A percentile compares a stretch with the other conserved stretches of the same genome.
phyloP scores from a whole-genome alignment of 2,888 invertebrate genomes.

The Agrochola lota region DNA sequence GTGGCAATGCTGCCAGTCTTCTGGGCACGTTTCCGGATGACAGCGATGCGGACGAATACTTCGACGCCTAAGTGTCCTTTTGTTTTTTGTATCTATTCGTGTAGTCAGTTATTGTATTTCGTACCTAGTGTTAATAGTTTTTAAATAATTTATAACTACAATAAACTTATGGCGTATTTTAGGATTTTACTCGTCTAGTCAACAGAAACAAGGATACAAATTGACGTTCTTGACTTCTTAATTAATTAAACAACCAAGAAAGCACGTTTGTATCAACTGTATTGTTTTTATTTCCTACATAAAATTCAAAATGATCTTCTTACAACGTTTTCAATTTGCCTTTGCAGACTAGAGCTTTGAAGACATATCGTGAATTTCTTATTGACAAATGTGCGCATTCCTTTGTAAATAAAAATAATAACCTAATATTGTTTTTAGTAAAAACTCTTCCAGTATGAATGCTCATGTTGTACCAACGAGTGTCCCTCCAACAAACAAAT shows the following conservation, averaged over 20 bases:
- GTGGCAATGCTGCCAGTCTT: too few relatives aligned
- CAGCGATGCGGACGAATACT: too few relatives aligned
- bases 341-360: constrained; percentile 6
- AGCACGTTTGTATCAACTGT: constrained; percentile 2
- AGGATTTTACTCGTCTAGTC: neutral
- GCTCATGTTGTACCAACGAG: constrained; percentile 35
- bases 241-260: constrained; percentile 6
- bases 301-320: too few relatives aligned
- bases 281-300: neutral
- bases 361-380: constrained; percentile 18
- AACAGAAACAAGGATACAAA: neutral
- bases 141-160: too few relatives aligned
- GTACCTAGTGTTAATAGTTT: too few relatives aligned
- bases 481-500: constrained; percentile 45
- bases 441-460: constrained; percentile 24
- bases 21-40: too few relatives aligned
- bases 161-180: neutral
- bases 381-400: constrained; percentile 30
- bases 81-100: too few relatives aligned
- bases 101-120: too few relatives aligned
- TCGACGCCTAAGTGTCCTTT: too few relatives aligned
- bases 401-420: constrained; percentile 32
- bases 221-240: constrained; percentile 13
- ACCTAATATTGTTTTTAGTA: constrained; percentile 17
- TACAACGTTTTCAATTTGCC: neutral